Base-by-base conservation (phyloP, 2,797 vertebrate species). In the Macropodus opercularis region DNA sequence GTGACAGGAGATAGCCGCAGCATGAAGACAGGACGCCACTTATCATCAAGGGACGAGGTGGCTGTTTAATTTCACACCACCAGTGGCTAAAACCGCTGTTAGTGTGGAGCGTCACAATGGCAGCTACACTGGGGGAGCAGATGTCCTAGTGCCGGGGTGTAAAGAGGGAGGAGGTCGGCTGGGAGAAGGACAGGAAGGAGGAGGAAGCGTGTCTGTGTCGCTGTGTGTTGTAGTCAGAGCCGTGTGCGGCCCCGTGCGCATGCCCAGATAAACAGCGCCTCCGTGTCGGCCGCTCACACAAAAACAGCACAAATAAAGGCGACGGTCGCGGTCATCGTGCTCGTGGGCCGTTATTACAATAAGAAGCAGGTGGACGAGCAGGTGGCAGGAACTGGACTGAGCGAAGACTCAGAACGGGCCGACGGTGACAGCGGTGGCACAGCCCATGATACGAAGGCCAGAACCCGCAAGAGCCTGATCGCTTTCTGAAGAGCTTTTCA, bases 401-500 rank as follows among this genome's bases (percentile, higher is more conserved):
- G 36, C 47, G 24, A 18, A 42, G 46, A 67, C 39, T n/a, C n/a
- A n/a, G n/a, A n/a, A n/a, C n/a, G n/a, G n/a, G n/a, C n/a, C n/a
- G n/a, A n/a, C n/a, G n/a, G 60, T 26, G 68, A 57, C 21, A 61
- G 49, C 27, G 19, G 62, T 14, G 35, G 53, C n/a, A 5, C 35
- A 8, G 57, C 42, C 44, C 6, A 59, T 18, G 14, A 56, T 49
- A 61, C 65, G 21, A 60, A 83, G 67, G 75, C 76, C 79, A 70
- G 80, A 70, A 77, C 79, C 81, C 80, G 56, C 81, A 89, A 93
- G 92, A 93, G 91, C 81, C 91, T 90, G 86, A 90, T 90, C 76
- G 91, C 88, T 92, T 92, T 90, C 76, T 93, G 90, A 92, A 92
- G 92, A 91, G 89, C 91, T 92, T 93, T 89, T 92, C 83, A 91